Percentiles rank a stretch among this genome's conserved stretches.
Conservation (phyloP, 2,113 vertebrate species). For the Hemibagrus wyckioides region DNA sequence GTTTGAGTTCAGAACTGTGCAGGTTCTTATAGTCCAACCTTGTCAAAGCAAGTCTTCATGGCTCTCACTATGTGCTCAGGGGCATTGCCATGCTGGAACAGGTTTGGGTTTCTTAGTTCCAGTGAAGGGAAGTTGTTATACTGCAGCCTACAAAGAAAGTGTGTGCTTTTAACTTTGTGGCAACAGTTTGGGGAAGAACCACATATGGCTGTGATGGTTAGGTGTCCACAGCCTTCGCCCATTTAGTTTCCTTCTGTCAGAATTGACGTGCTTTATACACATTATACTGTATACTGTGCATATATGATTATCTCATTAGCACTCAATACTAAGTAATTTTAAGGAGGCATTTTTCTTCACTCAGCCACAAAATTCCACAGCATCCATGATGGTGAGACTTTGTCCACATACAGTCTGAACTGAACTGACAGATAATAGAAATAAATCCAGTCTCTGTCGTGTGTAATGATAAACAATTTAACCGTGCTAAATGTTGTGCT, state of each 20-base stretch:
- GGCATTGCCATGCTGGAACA: neutral
- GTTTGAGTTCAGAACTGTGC: neutral
- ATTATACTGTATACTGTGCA: neutral
- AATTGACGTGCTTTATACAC: neutral
- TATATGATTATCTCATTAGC: neutral
- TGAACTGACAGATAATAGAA: slow-evolving; percentile 35
- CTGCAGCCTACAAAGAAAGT: neutral
- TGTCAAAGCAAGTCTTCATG: neutral
- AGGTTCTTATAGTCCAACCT: neutral
- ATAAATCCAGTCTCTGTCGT: slow-evolving; percentile 41
- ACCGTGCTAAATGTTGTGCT: slow-evolving; percentile 38
- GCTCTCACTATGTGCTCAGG: neutral
- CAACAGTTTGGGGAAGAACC: neutral
- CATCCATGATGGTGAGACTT: slow-evolving; percentile 1
- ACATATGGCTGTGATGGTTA: neutral
- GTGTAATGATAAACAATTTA: slow-evolving; percentile 47
- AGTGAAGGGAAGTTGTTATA: neutral
- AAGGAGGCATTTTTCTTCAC: neutral
- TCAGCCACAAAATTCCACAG: neutral
- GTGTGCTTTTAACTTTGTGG: neutral
- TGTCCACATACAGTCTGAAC: slow-evolving; percentile 33
- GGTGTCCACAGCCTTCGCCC: neutral
- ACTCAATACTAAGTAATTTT: neutral
- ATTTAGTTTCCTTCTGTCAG: neutral
- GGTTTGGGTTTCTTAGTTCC: neutral